Evolutionary conservation across 2,888 invertebrate species (phyloP).

Genomic region (Oscheius onirici): DNA sequence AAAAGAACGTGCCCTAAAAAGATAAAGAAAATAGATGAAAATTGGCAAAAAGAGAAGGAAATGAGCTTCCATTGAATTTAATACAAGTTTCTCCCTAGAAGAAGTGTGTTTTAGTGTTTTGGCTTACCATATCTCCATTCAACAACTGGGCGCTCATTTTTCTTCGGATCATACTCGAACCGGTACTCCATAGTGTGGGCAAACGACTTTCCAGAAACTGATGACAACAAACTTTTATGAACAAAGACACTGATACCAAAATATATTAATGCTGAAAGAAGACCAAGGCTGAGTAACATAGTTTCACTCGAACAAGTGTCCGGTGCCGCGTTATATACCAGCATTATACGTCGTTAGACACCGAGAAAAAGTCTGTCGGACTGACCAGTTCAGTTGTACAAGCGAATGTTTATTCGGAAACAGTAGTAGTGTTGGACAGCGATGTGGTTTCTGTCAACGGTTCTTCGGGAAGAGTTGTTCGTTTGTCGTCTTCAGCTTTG

Average conservation of each 20-base stretch:
- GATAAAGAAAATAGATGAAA: no score
- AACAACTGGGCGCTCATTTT: constrained; percentile 41
- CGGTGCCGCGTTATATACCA: constrained; percentile 3
- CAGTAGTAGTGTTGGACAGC: constrained; percentile 2
- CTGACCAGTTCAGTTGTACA: constrained; percentile 22
- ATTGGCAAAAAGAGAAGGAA: no score
- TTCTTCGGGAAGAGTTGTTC: constrained; percentile 22
- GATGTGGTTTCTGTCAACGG: constrained; percentile 13
- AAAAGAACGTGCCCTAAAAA: no score
- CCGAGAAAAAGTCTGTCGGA: constrained; percentile 2
- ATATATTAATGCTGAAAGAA: neutral
- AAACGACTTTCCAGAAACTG: constrained; percentile 32
- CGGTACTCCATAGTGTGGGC: constrained; percentile 50
- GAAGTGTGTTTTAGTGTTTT: no score
- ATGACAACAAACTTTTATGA: neutral
- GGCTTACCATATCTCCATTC: constrained; percentile 47
- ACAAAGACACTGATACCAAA: neutral
- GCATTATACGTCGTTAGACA: constrained; percentile 4
- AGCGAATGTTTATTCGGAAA: neutral
- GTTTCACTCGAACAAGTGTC: neutral
- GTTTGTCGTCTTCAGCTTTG: neutral
- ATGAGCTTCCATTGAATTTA: no score
- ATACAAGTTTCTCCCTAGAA: no score
- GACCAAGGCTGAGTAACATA: constrained; percentile 5
- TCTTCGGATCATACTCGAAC: constrained; percentile 51